These are phyloP conservation scores for Echinops telfairi DNA, from an alignment of 2,113 vertebrate genomes.

Conservation along the genomic window DNA sequence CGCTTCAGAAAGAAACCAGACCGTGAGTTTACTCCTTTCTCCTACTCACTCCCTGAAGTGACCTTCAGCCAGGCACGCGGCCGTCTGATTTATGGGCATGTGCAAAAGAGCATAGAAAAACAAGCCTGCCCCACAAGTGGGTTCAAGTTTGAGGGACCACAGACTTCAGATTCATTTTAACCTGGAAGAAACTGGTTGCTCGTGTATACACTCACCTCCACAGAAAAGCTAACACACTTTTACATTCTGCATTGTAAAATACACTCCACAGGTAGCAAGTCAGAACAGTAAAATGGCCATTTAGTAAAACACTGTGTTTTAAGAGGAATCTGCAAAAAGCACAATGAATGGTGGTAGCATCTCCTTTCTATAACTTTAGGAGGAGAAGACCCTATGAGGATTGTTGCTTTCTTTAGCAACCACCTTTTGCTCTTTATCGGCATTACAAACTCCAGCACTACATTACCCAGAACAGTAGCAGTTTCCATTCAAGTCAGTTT, in stretches of 20 bases:
- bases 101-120: constrained; percentile 36
- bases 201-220: neutral
- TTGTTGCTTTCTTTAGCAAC: neutral
- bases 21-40: neutral
- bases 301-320: neutral
- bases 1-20: constrained; percentile 23
- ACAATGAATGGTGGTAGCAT: rapidly evolving
- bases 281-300: neutral
- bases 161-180: constrained; percentile 30
- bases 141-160: constrained; percentile 9
- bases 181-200: neutral
- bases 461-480: neutral
- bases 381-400: neutral
- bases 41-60: neutral
- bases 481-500: neutral
- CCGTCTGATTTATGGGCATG: neutral
- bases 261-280: neutral
- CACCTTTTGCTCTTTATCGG: neutral
- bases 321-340: neutral
- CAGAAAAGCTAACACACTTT: neutral
- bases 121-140: neutral
- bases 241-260: neutral
- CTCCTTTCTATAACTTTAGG: neutral
- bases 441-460: neutral
- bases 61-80: constrained; percentile 6